Evolutionary conservation across 1,140 invertebrate genomes (phyloP).

Genomic region (Microplitis mediator): DNA sequence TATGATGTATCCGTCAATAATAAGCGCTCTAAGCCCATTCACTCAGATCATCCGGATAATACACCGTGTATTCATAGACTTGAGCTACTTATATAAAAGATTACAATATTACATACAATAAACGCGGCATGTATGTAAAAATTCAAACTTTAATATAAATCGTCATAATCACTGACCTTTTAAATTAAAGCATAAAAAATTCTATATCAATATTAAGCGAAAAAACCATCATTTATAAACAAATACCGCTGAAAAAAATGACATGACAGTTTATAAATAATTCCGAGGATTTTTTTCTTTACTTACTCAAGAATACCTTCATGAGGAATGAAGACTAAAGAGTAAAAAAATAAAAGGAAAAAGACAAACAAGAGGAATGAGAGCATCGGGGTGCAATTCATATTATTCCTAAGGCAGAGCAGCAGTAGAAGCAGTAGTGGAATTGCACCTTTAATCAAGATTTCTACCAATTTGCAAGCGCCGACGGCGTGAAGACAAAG

Average conservation of each 20-base stretch:
- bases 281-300: background rate
- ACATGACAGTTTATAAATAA: no score
- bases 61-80: constrained; percentile 13
- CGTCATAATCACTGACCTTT: background rate
- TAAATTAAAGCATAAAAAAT: no score
- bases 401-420: constrained; percentile 51
- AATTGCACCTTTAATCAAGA: constrained; percentile 64
- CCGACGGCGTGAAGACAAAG: constrained; percentile 62
- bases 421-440: constrained; percentile 31
- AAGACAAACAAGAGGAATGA: background rate
- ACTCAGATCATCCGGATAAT: constrained; percentile 24
- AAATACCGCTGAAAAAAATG: no score
- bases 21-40: constrained; percentile 20
- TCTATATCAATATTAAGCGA: no score
- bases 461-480: constrained; percentile 63
- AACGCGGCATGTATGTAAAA: no score
- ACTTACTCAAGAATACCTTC: no score
- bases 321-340: background rate
- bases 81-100: constrained; percentile 21
- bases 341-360: background rate
- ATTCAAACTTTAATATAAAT: no score
- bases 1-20: constrained; percentile 4
- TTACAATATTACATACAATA: constrained; percentile 8
- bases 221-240: no score
- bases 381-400: constrained; percentile 40